Base-by-base conservation (phyloP, 2,888 invertebrate genomes). In the Norana najaformis region DNA sequence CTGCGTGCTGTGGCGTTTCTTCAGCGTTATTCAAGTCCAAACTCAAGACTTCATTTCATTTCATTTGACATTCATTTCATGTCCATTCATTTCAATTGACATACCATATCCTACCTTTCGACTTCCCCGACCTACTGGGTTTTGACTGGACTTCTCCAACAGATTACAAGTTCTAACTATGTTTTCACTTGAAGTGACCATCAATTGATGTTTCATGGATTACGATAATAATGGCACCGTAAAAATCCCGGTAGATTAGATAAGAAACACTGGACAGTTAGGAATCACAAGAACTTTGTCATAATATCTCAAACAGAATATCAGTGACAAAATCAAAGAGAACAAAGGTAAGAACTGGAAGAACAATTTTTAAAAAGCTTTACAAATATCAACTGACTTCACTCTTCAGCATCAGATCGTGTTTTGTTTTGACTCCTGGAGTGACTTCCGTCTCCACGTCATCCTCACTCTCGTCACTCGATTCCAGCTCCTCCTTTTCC, bases 391-490 rank as follows among this genome's bases (percentile, higher is more conserved):
- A 6, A 85, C 47, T 82, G 37, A 94, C 94, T 94, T 95, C 94
- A 91, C 92, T 93, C 92, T 94, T 95, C 93, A 94, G 94, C 95
- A 97, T 83, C 97, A 97, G 93, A 97, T 98, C 98, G 94, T 98
- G 98, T 89, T 97, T 97, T 0, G 97, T 97, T 93, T 96, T 96
- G 90, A 91, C 38, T 91, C 89, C 53, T 91, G 91, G n/a, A 90
- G 92, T 89, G 13, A 92, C 93, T 34, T 94, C 94, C 16, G 94
- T 93, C 53, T 94, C 95, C 92, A 94, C 94, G 89, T 94, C 94
- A 39, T 91, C 91, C 90, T 94, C 94, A 90, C 94, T 94, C 89
- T 94, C 94, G 91, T 94, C 93, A 91, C 94, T 94, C 3, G 94
- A 94, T 88, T 94, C 94, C 90, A 93, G 39, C 89, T 94, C 93